Percentiles rank a stretch among this genome's conserved stretches.
Conservation (phyloP, 2,113 vertebrate species). For the Condylura cristata region DNA sequence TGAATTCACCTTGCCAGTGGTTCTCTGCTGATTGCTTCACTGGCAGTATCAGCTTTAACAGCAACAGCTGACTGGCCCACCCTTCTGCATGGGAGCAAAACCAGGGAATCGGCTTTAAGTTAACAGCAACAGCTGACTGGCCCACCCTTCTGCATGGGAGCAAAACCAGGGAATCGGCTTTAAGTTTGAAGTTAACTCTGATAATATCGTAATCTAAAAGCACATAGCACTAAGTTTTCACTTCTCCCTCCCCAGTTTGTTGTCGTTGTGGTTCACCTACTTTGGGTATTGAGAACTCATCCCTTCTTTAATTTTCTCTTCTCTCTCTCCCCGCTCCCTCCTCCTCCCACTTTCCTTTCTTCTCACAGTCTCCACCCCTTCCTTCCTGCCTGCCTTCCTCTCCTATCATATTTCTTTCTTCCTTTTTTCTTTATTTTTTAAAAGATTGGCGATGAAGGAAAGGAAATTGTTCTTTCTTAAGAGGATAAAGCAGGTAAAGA, state of each 20-base stretch:
- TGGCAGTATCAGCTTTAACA: background rate
- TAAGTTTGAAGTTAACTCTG: background rate
- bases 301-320: background rate
- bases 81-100: background rate
- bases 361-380: background rate
- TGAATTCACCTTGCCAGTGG: background rate
- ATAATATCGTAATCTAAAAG: background rate
- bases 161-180: background rate
- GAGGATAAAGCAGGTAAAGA: conserved; percentile 53
- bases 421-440: background rate
- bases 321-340: background rate
- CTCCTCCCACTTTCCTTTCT: too few relatives aligned
- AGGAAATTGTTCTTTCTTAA: conserved; percentile 10
- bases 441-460: conserved; percentile 9
- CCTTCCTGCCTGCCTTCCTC: background rate
- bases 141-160: background rate
- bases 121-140: too few relatives aligned
- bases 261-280: background rate
- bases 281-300: background rate
- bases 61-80: background rate
- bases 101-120: background rate
- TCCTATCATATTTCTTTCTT: background rate
- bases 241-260: background rate
- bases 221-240: background rate
- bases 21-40: background rate